phyloP scores from a whole-genome alignment of 37 sponge, comb jelly and placozoan species.

The Diacarnus erythraeanus region DNA sequence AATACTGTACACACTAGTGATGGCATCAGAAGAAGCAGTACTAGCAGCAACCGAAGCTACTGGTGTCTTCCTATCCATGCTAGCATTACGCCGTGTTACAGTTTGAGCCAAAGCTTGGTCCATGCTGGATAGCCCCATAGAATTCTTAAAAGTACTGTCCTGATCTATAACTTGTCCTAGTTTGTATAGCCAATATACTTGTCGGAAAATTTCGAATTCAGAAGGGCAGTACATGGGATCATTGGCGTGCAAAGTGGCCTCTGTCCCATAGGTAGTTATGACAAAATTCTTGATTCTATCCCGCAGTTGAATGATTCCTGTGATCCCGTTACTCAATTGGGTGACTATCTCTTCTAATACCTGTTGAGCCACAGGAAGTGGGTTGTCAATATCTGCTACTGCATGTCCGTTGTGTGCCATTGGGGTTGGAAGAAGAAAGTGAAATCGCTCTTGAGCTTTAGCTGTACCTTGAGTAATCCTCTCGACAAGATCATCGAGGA shows the following conservation, averaged over 20 bases:
- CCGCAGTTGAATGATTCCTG: slow-evolving; percentile 35
- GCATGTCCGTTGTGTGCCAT: slow-evolving; percentile 69
- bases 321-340: slow-evolving; percentile 42
- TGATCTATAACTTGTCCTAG: slow-evolving; percentile 54
- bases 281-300: slow-evolving; percentile 39
- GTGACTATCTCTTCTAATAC: slow-evolving; percentile 34
- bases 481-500: slow-evolving; percentile 62
- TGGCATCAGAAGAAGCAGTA: slow-evolving; percentile 17
- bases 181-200: slow-evolving; percentile 79
- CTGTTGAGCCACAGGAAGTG: slow-evolving; percentile 29
- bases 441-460: slow-evolving; percentile 69
- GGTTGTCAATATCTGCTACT: slow-evolving; percentile 43
- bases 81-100: not conserved
- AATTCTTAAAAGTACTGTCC: slow-evolving; percentile 30
- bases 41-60: not conserved
- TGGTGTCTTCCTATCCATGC: not conserved
- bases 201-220: slow-evolving; percentile 52
- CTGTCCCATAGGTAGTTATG: slow-evolving; percentile 27
- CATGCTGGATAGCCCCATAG: not conserved
- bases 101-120: not conserved
- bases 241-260: slow-evolving; percentile 25
- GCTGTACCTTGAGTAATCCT: slow-evolving; percentile 57
- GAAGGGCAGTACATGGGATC: slow-evolving; percentile 47
- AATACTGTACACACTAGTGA: slow-evolving; percentile 55
- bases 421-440: slow-evolving; percentile 72